Percentiles rank a stretch among this genome's conserved stretches.
These are phyloP conservation scores for Lepidochrysops patricia DNA, from an alignment of 2,888 invertebrate species.

Conservation along the genomic window DNA sequence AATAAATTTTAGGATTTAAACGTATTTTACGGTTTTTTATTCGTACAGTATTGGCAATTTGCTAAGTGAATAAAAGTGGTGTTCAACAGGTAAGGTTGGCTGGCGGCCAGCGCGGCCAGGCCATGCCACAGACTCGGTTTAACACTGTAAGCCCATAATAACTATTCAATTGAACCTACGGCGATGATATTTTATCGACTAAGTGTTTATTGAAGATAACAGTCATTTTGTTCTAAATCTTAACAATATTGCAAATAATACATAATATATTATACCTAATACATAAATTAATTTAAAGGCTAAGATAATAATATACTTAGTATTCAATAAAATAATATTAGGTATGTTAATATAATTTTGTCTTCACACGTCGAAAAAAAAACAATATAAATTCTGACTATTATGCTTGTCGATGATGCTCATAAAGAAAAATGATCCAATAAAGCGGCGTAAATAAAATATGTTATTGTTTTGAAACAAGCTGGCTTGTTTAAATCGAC, in stretches of 20 bases:
- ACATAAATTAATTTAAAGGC: no score
- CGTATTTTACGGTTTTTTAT: background rate
- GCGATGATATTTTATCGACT: background rate
- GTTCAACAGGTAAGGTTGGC: slow-evolving; percentile 59
- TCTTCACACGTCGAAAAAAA: no score
- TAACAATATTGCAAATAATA: no score
- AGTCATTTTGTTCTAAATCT: no score
- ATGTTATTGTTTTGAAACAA: slow-evolving; percentile 31
- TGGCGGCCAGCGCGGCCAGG: slow-evolving; percentile 31
- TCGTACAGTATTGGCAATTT: background rate
- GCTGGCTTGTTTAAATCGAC: slow-evolving; percentile 38
- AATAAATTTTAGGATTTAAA: background rate
- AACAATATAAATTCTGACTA: no score
- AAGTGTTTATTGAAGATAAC: no score
- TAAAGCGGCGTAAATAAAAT: slow-evolving; percentile 27
- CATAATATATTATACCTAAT: no score
- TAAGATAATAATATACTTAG: no score
- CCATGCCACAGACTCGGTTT: slow-evolving; percentile 23
- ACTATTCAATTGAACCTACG: slow-evolving; percentile 17
- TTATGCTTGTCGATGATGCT: background rate
- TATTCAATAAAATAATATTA: no score
- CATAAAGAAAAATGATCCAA: background rate
- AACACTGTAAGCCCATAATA: slow-evolving; percentile 25
- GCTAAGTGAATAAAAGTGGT: slow-evolving; percentile 20
- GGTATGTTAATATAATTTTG: no score